A percentile compares a stretch with the other conserved stretches of the same genome.
phyloP scores from a whole-genome alignment of 2,113 vertebrate species.

The Rhineura floridana region DNA sequence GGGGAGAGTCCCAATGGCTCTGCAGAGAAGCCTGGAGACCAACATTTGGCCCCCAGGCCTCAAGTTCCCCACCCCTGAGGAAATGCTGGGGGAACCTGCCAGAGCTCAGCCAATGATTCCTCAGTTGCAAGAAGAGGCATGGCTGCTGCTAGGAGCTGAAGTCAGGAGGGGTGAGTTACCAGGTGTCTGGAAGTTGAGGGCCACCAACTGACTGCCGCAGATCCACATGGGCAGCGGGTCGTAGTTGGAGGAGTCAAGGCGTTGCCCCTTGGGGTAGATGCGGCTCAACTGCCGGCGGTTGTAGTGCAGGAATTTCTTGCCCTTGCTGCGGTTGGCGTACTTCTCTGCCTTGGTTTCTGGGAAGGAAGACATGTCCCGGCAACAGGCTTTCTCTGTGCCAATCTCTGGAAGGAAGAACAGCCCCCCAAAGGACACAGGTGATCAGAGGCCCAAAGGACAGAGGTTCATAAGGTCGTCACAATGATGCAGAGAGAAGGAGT shows the following conservation, averaged over 20 bases:
- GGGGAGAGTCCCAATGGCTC: no score
- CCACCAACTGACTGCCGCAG: slow-evolving; percentile 95
- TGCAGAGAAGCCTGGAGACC: no score
- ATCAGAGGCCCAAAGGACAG: no score
- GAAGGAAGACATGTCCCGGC: slow-evolving; percentile 98
- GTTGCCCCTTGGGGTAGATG: slow-evolving; percentile 96
- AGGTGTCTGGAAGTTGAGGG: slow-evolving; percentile 97
- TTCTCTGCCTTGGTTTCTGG: slow-evolving; percentile 98
- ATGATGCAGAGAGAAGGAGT: not conserved
- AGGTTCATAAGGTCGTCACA: not conserved
- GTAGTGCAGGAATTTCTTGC: slow-evolving; percentile 97
- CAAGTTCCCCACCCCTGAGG: no score
- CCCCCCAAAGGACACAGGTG: not conserved
- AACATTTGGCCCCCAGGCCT: no score
- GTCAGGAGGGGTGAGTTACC: slow-evolving; percentile 70
- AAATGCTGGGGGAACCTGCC: no score
- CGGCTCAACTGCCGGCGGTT: slow-evolving; percentile 96
- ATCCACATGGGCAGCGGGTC: slow-evolving; percentile 98
- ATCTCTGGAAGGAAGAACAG: slow-evolving; percentile 80
- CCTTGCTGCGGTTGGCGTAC: slow-evolving; percentile 94
- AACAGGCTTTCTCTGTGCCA: slow-evolving; percentile 93
- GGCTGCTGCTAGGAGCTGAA: not conserved
- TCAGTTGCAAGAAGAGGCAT: no score
- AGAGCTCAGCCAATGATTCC: no score
- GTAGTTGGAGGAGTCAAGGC: slow-evolving; percentile 98